These are phyloP conservation scores for Notolabrus celidotus DNA, from an alignment of 2,797 vertebrate genomes.

Conservation along the genomic window DNA sequence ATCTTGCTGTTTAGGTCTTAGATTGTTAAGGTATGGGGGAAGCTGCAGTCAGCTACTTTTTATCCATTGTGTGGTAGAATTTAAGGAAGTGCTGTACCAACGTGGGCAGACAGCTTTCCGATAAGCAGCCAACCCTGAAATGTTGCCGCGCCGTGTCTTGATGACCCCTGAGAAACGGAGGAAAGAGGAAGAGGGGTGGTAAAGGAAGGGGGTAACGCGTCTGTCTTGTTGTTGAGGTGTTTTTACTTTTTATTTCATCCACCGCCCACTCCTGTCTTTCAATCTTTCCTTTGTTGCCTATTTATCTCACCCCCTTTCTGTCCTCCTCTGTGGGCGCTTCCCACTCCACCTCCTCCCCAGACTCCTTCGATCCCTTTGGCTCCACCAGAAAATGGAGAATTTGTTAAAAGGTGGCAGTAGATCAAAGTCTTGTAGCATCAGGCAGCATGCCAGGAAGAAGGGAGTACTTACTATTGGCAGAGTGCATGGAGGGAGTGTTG, in stretches of 20 bases:
- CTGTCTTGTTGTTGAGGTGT: constrained; percentile 25
- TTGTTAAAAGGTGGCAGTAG: constrained; percentile 84
- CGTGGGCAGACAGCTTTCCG: constrained; percentile 72
- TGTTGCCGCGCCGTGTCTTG: constrained; percentile 62
- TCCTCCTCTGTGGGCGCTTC: constrained; percentile 29
- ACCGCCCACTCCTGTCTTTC: constrained; percentile 32
- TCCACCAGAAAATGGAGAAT: constrained; percentile 76
- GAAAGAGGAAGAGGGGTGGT: constrained; percentile 46
- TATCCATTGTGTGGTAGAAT: constrained; percentile 50
- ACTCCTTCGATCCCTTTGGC: constrained; percentile 59
- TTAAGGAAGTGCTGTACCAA: constrained; percentile 64
- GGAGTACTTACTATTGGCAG: constrained; percentile 55
- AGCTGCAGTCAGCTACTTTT: constrained; percentile 60
- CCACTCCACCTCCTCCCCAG: constrained; percentile 27
- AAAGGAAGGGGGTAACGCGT: neutral
- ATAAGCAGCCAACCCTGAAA: constrained; percentile 72
- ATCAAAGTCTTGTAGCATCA: constrained; percentile 80
- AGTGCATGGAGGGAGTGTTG: constrained; percentile 8
- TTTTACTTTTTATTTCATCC: constrained; percentile 31
- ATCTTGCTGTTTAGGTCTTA: constrained; percentile 40
- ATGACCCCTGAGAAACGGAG: constrained; percentile 59
- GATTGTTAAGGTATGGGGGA: constrained; percentile 42
- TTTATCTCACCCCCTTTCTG: constrained; percentile 54
- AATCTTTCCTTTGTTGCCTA: constrained; percentile 34
- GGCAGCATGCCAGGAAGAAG: constrained; percentile 72